phyloP scores from a whole-genome alignment of 2,797 vertebrate species.

The Catamblyrhynchus diadema region DNA sequence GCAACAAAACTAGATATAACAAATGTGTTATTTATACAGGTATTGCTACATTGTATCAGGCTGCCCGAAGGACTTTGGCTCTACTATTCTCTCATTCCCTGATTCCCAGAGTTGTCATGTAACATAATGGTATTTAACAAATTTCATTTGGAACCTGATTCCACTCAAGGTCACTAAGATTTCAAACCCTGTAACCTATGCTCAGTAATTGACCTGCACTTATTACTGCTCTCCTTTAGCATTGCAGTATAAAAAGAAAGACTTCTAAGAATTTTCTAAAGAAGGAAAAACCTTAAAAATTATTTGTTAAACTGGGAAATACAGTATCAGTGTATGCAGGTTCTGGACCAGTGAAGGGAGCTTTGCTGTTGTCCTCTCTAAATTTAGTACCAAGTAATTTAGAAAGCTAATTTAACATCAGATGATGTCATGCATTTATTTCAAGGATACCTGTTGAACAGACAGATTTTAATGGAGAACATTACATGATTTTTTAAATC shows the following conservation, averaged over 20 bases:
- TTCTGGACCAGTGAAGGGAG: neutral
- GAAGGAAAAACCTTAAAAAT: accelerated
- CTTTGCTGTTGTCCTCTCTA: neutral
- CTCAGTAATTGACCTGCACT: neutral
- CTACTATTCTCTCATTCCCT: conserved; percentile 32
- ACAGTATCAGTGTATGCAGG: neutral
- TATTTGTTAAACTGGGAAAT: neutral
- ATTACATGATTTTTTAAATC: neutral
- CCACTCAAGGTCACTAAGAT: conserved; percentile 39
- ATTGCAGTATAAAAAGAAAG: neutral
- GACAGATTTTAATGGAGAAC: neutral
- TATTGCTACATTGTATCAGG: conserved; percentile 59
- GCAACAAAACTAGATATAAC: conserved; percentile 21
- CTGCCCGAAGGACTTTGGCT: neutral
- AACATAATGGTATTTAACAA: conserved; percentile 49
- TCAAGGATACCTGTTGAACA: neutral
- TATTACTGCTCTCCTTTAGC: conserved; percentile 11
- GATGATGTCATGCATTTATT: neutral
- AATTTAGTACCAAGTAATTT: neutral
- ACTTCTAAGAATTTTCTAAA: neutral
- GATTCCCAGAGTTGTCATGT: conserved; percentile 26
- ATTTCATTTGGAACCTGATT: conserved; percentile 50
- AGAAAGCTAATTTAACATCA: neutral
- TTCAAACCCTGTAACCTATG: neutral
- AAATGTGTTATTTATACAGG: conserved; percentile 52